Base-by-base conservation (phyloP, 2,888 invertebrate genomes). In the Gisinianus flammeolus region DNA sequence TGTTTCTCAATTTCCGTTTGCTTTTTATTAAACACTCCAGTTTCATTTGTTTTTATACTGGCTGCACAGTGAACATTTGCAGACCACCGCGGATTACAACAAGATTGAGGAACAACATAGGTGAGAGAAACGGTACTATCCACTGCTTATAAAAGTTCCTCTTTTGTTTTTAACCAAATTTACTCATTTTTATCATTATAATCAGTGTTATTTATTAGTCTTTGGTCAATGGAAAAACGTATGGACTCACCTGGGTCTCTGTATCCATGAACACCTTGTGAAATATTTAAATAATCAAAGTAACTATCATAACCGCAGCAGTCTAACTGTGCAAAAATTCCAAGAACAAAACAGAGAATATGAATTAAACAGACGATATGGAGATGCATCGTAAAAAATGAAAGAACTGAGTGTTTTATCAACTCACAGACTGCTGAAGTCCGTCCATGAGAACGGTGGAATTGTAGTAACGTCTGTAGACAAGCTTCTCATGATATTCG, bases 251-350 rank as follows among this genome's bases (percentile, higher is more conserved):
- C 64, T 26, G 33, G 24, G 31, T 66, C 24, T 66, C 66, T 10
- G 24, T 31, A 4, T 19, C 58, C 58, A 4, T n/a, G 31, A 19
- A 28, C 26, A 2, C 52, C 62, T 31, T 33, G n/a, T 5, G 56
- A n/a, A n/a, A 22, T 19, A 22, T 72, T 28, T 54, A 72, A 12
- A 54, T 62, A 72, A 22, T 72, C 72, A n/a, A 22, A 24, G 22
- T 58, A 72, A 62, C 72, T 58, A 33, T 72, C 72, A 33, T 58
- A 72, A 1, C 72, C 72, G 24, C 72, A 72, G 30, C 72, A 72
- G 58, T 62, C 72, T n/a, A 72, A 22, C 72, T 72, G 22, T 19
- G 24, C 10, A 22, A 19, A 44, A 19, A 31, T 10, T 22, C 6
- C 19, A 10, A 35, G 19, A 56, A n/a, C 24, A 6, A 56, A 6